phyloP scores from a whole-genome alignment of 2,888 invertebrate genomes.

The Lasioglossum villosulum region DNA sequence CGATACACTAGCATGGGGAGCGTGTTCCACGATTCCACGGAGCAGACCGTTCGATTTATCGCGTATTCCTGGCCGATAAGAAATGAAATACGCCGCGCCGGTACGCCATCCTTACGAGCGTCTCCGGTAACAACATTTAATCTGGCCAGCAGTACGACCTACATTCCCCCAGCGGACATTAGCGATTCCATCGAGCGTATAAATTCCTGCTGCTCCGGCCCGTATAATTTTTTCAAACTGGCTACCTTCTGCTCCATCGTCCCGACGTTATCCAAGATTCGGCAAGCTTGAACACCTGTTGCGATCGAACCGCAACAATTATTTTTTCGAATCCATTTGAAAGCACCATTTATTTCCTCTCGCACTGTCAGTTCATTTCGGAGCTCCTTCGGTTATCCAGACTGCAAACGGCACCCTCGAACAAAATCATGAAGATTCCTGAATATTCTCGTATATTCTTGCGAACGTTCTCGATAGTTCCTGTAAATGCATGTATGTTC shows the following conservation, averaged over 20 bases:
- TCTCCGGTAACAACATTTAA: conserved; percentile 50
- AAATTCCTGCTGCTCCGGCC: conserved; percentile 23
- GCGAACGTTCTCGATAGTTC: too few species aligned
- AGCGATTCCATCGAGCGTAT: conserved; percentile 42
- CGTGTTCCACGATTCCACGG: conserved; percentile 50
- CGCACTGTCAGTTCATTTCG: too few species aligned
- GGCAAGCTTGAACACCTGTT: neutral
- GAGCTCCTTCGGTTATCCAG: neutral
- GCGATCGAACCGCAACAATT: neutral
- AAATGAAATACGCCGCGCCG: conserved; percentile 62
- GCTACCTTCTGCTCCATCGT: neutral
- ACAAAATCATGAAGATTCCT: too few species aligned
- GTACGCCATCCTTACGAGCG: conserved; percentile 33
- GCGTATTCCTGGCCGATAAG: conserved; percentile 59
- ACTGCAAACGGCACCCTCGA: neutral
- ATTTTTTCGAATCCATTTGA: neutral
- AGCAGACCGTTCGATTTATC: conserved; percentile 60
- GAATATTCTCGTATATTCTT: too few species aligned
- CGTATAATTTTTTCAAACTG: conserved; percentile 19
- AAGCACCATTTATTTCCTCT: neutral
- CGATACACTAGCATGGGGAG: conserved; percentile 8
- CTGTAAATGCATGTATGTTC: too few species aligned
- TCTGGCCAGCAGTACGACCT: conserved; percentile 36
- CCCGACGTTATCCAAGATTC: conserved; percentile 5
- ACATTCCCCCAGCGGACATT: conserved; percentile 42